Percentiles rank a stretch among this genome's conserved stretches.
Conservation (phyloP, 2,888 invertebrate genomes). For the Sclerodermus sp. region DNA sequence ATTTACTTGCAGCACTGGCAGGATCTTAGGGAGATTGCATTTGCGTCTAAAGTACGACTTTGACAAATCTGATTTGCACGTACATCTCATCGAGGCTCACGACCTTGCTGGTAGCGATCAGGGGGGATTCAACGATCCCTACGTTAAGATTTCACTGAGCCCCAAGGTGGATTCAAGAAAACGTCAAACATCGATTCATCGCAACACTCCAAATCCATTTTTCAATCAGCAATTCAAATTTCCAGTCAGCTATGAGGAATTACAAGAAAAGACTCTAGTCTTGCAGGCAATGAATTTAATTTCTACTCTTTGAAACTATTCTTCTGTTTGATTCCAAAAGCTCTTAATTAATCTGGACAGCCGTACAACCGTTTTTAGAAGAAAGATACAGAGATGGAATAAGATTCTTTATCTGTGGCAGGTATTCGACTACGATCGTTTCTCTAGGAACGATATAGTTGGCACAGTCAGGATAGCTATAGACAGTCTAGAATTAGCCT, state of each 20-base stretch:
- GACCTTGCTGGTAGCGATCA: slow-evolving; percentile 82
- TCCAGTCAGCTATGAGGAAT: slow-evolving; percentile 85
- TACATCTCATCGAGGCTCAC: slow-evolving; percentile 90
- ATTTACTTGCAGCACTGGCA: slow-evolving; percentile 65
- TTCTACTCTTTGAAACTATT: too few species aligned
- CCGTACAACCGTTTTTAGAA: too few species aligned
- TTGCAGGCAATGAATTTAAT: slow-evolving; percentile 64
- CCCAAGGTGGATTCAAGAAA: slow-evolving; percentile 85
- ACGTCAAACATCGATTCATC: slow-evolving; percentile 81
- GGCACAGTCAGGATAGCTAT: slow-evolving; percentile 81
- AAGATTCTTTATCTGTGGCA: slow-evolving; percentile 37
- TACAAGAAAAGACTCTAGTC: slow-evolving; percentile 75
- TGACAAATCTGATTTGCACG: slow-evolving; percentile 84
- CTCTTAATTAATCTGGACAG: too few species aligned
- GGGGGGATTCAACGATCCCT: slow-evolving; percentile 88
- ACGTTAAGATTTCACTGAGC: slow-evolving; percentile 76
- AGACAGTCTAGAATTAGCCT: slow-evolving; percentile 76
- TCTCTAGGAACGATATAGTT: slow-evolving; percentile 85
- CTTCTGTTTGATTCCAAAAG: too few species aligned
- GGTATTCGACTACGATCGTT: slow-evolving; percentile 69
- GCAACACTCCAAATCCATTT: slow-evolving; percentile 83
- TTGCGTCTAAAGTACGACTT: slow-evolving; percentile 86
- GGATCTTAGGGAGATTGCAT: slow-evolving; percentile 79
- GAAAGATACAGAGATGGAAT: too few species aligned
- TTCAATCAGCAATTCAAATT: slow-evolving; percentile 93